phyloP scores from a whole-genome alignment of 2,888 invertebrate species.

The Protonemura montana region DNA sequence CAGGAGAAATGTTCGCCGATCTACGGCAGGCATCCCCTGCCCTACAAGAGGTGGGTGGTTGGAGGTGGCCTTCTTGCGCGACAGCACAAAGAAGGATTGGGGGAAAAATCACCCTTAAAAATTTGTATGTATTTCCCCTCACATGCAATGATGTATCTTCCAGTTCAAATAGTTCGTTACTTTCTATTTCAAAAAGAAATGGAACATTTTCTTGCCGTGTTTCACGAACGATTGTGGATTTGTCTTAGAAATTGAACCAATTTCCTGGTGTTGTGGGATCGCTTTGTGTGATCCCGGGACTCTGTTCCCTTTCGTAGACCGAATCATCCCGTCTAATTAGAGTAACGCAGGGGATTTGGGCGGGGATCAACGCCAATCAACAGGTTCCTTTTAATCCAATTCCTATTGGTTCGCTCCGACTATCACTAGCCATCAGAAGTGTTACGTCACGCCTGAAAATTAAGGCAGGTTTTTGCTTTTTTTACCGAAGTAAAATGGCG shows the following conservation, averaged over 20 bases:
- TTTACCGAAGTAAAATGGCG: no score
- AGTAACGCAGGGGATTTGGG: no score
- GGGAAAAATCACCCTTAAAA: constrained; percentile 26
- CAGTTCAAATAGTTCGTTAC: neutral
- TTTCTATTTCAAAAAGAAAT: neutral
- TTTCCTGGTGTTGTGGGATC: neutral
- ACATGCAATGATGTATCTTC: neutral
- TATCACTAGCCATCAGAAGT: no score
- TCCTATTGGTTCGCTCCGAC: no score
- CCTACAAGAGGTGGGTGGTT: neutral
- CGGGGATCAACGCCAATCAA: neutral
- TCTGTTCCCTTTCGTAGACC: neutral
- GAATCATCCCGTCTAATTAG: no score
- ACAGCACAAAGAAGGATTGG: neutral
- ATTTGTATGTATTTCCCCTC: constrained; percentile 9
- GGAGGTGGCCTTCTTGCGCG: neutral
- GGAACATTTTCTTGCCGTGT: neutral
- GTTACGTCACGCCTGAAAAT: no score
- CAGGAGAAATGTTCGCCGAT: neutral
- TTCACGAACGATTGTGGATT: neutral
- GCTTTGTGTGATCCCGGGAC: neutral
- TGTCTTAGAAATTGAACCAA: neutral
- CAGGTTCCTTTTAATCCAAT: neutral
- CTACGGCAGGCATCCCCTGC: neutral
- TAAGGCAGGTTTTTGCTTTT: no score